phyloP scores from a whole-genome alignment of 2,113 vertebrate genomes.

The Stegastes partitus region DNA sequence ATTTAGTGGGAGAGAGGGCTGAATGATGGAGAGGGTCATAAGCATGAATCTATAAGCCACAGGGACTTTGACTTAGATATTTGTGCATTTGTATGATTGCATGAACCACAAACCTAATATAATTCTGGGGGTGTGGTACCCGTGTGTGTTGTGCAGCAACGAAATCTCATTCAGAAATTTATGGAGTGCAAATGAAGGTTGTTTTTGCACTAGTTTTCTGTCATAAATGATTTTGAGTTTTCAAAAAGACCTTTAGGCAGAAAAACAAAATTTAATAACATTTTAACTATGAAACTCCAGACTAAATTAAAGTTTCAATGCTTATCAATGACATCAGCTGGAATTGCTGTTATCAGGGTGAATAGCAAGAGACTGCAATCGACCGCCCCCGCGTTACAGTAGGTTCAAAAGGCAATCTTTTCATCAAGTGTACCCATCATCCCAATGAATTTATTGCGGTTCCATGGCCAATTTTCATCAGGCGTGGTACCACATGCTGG shows the following conservation, averaged over 20 bases:
- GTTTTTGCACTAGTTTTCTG: constrained; percentile 32
- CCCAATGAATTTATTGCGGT: constrained; percentile 37
- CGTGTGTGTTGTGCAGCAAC: not conserved
- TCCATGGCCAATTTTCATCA: constrained; percentile 29
- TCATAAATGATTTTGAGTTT: constrained; percentile 6
- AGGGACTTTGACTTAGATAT: constrained; percentile 56
- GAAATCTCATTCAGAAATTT: constrained; percentile 41
- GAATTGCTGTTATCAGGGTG: constrained; percentile 26
- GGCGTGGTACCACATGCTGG: not conserved
- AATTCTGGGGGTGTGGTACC: constrained; percentile 5
- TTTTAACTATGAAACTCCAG: constrained; percentile 38
- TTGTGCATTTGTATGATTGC: constrained; percentile 56
- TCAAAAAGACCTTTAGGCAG: constrained; percentile 1
- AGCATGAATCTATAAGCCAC: constrained; percentile 69
- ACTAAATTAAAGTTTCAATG: constrained; percentile 26
- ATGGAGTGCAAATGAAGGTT: constrained; percentile 40
- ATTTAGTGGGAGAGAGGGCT: constrained; percentile 64
- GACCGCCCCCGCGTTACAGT: constrained; percentile 11
- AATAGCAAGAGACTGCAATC: constrained; percentile 26
- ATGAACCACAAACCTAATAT: constrained; percentile 40
- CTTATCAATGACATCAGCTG: constrained; percentile 35
- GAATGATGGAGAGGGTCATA: constrained; percentile 72
- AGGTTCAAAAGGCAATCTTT: constrained; percentile 58
- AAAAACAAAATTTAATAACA: constrained; percentile 30
- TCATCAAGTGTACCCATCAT: constrained; percentile 47